Conservation (phyloP, 1,140 invertebrate species). For the Scaptomyza graminum region DNA sequence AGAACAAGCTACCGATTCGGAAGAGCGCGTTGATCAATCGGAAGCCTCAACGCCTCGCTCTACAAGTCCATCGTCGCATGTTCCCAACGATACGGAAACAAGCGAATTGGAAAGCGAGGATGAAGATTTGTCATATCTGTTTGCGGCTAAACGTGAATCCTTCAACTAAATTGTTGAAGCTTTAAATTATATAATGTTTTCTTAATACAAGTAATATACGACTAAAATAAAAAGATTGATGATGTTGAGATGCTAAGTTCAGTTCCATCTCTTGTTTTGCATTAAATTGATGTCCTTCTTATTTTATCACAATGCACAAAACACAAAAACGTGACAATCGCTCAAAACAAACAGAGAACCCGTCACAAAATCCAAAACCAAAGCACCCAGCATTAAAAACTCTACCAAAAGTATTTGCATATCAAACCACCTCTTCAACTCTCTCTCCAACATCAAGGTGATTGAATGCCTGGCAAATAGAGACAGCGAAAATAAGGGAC, state of each 20-base stretch:
- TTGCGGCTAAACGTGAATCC: slow-evolving; percentile 16
- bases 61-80: slow-evolving; percentile 9
- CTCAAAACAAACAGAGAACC: slow-evolving; percentile 60
- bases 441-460: slow-evolving; percentile 36
- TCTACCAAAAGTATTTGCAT: slow-evolving; percentile 68
- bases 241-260: not conserved
- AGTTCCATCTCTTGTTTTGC: slow-evolving; percentile 17
- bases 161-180: slow-evolving; percentile 8
- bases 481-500: not conserved
- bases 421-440: slow-evolving; percentile 36
- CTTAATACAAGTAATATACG: not conserved
- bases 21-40: slow-evolving; percentile 1
- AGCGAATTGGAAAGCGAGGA: slow-evolving; percentile 12
- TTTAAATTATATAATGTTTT: not conserved
- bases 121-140: not conserved
- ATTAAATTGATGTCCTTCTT: slow-evolving; percentile 25
- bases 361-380: slow-evolving; percentile 26
- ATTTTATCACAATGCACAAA: slow-evolving; percentile 38
- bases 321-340: slow-evolving; percentile 69
- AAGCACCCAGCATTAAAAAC: slow-evolving; percentile 49
- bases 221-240: not conserved
- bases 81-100: slow-evolving; percentile 17
- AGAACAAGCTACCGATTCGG: not conserved
- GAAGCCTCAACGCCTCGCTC: not conserved
- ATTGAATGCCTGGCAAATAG: slow-evolving; percentile 67